Base-by-base conservation (phyloP, 2,888 invertebrate genomes). In the Tenthredo livida region DNA sequence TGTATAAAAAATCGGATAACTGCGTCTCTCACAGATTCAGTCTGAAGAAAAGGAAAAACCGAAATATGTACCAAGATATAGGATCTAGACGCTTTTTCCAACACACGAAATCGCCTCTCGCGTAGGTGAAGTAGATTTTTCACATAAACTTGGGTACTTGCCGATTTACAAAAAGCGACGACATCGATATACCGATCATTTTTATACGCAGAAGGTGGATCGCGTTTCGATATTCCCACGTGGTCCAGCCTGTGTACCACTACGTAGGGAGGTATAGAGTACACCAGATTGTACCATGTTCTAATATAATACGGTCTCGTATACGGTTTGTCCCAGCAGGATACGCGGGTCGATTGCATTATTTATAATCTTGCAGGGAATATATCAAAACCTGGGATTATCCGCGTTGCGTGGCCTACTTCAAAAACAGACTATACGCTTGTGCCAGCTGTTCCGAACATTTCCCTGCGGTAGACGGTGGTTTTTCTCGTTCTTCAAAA, bases 301-400 rank as follows among this genome's bases (percentile, higher is more conserved):
- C 78, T 54, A 37, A 54, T 78, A 78, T 54, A 54, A 75, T n/a
- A 70, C 70, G 70, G 47, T 58, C 33, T 17, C 17, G 21, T 58
- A 78, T 54, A 54, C 58, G 33, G 29, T 58, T 58, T 9, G 50
- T 78, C 78, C 50, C 78, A 54, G 78, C 54, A 78, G 78, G 33
- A 78, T 37, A 78, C 47, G 54, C 17, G 25, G 78, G 78, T 50
- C 78, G 50, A 54, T 78, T 58, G 78, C 78, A 78, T 78, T 78
- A 78, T 78, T 78, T 78, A 78, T 78, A 54, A 78, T 54, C 21
- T 78, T 17, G 54, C 29, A 54, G 33, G 15, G 54, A 54, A 78
- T 54, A 78, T 54, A 78, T 78, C 33, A 78, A 78, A 54, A 78
- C 50, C 78, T 75, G 25, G 75, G 47, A 75, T 75, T 75, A 75